Evolutionary conservation across 2,113 vertebrate genomes (phyloP), one percentile per base, ranked within the genome.

Genomic region (Genyomyrus donnyi): DNA sequence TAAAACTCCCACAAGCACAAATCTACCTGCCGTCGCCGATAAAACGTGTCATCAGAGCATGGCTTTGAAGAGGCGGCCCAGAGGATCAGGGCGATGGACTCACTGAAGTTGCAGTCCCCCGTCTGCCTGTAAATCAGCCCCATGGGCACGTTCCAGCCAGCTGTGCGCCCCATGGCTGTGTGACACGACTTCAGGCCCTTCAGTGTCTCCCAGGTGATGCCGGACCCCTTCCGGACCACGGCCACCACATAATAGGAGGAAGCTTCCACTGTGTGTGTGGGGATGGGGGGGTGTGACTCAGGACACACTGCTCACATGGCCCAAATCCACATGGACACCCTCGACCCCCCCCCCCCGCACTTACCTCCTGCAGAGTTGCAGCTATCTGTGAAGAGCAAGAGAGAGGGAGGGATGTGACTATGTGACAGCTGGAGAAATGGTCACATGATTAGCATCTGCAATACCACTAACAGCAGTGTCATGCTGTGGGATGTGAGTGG

Each of bases 61-160:
- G 70, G 70, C 31, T 77, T 5, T 77, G 27, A 5, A 39, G 35
- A 17, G 74, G 74, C 13, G 31, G 15, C 1, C 70, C 13, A 13
- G 58, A 27, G 27, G 27, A 15, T 8, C 35, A 3, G 4, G 13
- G 15, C 13, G 13, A 1, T 19, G 52, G 2, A 95, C 97, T 97
- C 91, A 98, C 97, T 92, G 0, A 99, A 94, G 70, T 96, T 90
- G 90, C 98, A 99, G 90, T 90, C 94, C 0, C 90, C 11, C 0
- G 91, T 97, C 0, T 11, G 5, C 21, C 93, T 93, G 91, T 96
- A 92, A 92, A 98, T 94, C 46, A 93, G 91, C 13, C 96, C 94
- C 96, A 98, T 95, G 85, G 98, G 98, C 31, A 98, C 77, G 90
- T 95, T 96, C 98, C 98, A 99, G 89, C 98, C 97, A 27, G 97